A percentile compares a stretch with the other conserved stretches of the same genome.
Conservation (phyloP, 2,113 vertebrate genomes). For the Cynocephalus volans region DNA sequence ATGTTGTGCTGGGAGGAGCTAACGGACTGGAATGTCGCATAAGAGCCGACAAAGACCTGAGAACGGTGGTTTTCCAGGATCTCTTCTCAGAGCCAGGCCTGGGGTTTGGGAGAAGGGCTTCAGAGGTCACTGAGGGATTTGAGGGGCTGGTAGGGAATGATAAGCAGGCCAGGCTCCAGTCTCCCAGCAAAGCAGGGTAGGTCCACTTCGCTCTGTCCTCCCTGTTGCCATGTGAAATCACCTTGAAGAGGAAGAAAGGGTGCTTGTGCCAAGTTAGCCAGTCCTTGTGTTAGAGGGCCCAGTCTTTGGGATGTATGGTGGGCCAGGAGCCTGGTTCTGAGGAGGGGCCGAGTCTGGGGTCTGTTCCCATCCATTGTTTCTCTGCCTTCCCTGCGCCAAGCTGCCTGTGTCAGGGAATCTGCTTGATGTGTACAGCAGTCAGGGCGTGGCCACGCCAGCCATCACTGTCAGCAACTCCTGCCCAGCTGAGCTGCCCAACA, state of each 20-base stretch:
- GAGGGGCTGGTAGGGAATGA: neutral
- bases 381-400: constrained; percentile 86
- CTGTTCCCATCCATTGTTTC: constrained; percentile 22
- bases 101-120: neutral
- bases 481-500: constrained; percentile 94
- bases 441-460: constrained; percentile 89
- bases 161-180: neutral
- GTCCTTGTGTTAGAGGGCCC: neutral
- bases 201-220: neutral
- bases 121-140: constrained; percentile 24
- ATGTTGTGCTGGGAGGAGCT: constrained; percentile 16
- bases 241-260: neutral
- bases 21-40: neutral
- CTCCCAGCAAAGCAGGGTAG: neutral
- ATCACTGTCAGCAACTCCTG: constrained; percentile 95
- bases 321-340: constrained; percentile 32
- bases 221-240: neutral
- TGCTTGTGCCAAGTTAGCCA: neutral
- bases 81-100: constrained; percentile 38
- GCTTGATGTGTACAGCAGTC: constrained; percentile 92
- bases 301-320: neutral
- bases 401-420: constrained; percentile 93
- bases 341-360: neutral
- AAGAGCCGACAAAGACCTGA: neutral
- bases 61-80: constrained; percentile 28